Conservation (phyloP, 1,140 invertebrate species). For the Oreohelix idahoensis region DNA sequence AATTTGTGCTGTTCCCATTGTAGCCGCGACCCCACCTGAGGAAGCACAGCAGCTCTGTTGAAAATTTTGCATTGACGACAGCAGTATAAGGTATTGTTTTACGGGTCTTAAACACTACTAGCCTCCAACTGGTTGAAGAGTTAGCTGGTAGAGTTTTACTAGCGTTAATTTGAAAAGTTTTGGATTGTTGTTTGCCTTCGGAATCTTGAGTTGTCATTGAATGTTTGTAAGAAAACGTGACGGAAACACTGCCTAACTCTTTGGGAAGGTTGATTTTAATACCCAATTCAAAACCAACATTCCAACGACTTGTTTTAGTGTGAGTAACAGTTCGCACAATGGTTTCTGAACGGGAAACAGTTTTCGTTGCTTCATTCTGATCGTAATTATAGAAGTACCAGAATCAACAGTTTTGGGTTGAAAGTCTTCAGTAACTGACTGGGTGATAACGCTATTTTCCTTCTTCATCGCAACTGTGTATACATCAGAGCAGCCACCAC, state of each 20-base stretch:
- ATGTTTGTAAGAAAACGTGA: neutral
- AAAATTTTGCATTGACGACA: neutral
- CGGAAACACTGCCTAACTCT: neutral
- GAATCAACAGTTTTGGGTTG: neutral
- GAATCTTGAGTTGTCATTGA: neutral
- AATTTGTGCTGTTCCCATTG: neutral
- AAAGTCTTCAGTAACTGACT: neutral
- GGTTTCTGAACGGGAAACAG: neutral
- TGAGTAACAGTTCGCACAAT: neutral
- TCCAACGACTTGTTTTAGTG: slow-evolving; percentile 10
- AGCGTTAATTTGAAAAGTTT: neutral
- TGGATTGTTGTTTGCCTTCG: neutral
- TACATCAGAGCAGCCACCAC: no score
- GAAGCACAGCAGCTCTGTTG: neutral
- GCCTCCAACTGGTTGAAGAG: neutral
- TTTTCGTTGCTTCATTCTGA: neutral
- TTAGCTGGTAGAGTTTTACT: neutral
- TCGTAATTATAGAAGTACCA: neutral
- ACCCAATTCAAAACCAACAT: neutral
- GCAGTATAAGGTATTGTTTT: slow-evolving; percentile 14
- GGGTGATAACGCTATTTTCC: no score
- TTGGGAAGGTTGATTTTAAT: neutral
- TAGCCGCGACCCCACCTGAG: slow-evolving; percentile 9
- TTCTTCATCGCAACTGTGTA: no score
- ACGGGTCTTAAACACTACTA: neutral